Percentiles rank a stretch among this genome's conserved stretches.
These are phyloP conservation scores for Lycodopsis pacificus DNA, from an alignment of 2,797 vertebrate genomes.

Conservation along the genomic window DNA sequence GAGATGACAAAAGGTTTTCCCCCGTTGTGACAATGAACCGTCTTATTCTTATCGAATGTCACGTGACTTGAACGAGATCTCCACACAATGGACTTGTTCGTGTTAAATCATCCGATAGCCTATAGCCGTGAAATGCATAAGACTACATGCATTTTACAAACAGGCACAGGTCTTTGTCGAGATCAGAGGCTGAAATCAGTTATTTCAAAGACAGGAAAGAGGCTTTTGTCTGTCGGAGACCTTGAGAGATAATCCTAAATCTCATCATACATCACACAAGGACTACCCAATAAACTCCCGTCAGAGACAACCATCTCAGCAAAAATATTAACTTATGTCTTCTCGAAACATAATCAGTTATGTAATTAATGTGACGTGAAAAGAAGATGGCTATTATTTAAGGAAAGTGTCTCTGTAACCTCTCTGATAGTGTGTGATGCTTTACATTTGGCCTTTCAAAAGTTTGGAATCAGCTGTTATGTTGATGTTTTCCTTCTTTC, in stretches of 20 bases:
- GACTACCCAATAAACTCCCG: background rate
- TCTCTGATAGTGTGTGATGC: too few relatives aligned
- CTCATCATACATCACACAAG: background rate
- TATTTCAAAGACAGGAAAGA: background rate
- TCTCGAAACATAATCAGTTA: background rate
- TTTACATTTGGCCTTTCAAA: background rate
- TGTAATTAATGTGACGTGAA: background rate
- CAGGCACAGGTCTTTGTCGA: background rate
- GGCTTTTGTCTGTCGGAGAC: background rate
- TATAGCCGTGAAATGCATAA: background rate
- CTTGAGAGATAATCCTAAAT: background rate
- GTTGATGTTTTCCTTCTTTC: background rate
- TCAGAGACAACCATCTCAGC: background rate
- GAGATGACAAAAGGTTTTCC: background rate
- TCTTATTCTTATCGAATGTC: background rate
- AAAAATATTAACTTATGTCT: background rate
- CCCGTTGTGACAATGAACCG: background rate
- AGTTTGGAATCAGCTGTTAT: background rate
- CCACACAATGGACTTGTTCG: background rate
- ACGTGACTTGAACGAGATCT: background rate
- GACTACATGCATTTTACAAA: conserved; percentile 1
- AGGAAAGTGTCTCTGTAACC: too few relatives aligned
- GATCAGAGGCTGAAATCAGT: background rate
- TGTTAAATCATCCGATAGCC: background rate
- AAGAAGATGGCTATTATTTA: background rate